phyloP scores from a whole-genome alignment of 2,888 invertebrate genomes.

The Ormia ochracea region DNA sequence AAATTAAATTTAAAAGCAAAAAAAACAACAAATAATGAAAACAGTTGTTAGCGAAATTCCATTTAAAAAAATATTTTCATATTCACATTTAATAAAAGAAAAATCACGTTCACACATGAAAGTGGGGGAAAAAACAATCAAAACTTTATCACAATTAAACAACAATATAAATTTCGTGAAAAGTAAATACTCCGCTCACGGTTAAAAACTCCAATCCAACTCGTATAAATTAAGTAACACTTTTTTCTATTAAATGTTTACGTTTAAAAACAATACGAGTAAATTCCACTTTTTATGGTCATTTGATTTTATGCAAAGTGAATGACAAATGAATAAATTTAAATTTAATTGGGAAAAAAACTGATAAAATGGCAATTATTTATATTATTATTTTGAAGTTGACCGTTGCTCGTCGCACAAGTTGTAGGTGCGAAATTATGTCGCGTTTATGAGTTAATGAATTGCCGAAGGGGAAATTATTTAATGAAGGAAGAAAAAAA shows the following conservation, averaged over 20 bases:
- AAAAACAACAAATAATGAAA: neutral
- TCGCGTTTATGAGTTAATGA: neutral
- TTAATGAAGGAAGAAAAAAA: neutral
- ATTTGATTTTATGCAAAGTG: conserved; percentile 22
- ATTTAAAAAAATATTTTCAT: neutral
- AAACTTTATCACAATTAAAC: neutral
- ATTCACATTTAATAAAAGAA: too few species aligned
- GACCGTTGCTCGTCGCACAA: neutral
- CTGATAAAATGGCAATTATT: neutral
- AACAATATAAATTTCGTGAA: neutral
- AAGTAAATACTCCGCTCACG: neutral
- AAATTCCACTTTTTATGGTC: conserved; percentile 11
- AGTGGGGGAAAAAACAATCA: neutral
- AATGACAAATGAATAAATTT: conserved; percentile 17
- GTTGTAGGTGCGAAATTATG: neutral
- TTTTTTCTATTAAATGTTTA: neutral
- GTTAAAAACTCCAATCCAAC: neutral
- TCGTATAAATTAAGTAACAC: neutral
- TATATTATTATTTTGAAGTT: neutral
- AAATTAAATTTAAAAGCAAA: neutral
- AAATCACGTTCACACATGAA: conserved; percentile 21
- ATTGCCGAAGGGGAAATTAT: neutral
- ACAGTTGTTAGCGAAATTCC: conserved; percentile 7
- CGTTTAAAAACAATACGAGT: neutral
- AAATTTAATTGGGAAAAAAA: conserved; percentile 24